Evolutionary conservation across 2,113 vertebrate genomes (phyloP), one percentile per base, ranked within the genome.

Genomic region (Laticauda colubrina): DNA sequence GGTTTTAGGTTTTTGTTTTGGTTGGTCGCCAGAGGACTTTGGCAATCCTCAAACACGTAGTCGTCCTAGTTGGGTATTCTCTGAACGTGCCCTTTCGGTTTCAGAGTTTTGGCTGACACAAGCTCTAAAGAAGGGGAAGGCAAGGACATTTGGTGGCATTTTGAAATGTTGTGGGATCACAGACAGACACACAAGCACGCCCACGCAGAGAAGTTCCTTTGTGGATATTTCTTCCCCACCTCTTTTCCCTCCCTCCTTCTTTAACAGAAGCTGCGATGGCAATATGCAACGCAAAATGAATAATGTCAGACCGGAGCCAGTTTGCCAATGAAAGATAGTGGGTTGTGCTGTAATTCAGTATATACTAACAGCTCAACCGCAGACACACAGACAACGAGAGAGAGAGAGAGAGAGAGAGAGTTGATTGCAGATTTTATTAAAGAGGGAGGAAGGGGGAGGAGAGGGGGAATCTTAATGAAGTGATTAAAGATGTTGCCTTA

Each of bases 291-390:
- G 94, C 23, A 53, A 90, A 88, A 93, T 88, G 94, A 95, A 94
- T 91, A 87, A 90, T 93, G 95, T 94, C 95, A 92, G 92, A 93
- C 91, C 89, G 91, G 87, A 61, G 95, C 94, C 94, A n/a, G 94
- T 85, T 94, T 93, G 96, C 95, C 96, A 69, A 85, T 93, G 95
- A 93, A 93, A 89, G 91, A 92, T 89, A 90, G 95, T 92, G 85
- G 93, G 92, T 94, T 89, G 59, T 20, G 94, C 95, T 85, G 91
- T 87, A 93, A 96, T 91, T 94, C 95, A 89, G 55, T 75, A 75
- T 94, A 95, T 90, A 51, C 89, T 48, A 94, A 94, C 96, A 1
- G 45, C 88, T 29, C 55, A 0, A 0, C 53, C 92, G 91, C 96
- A 56, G 94, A 1, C 43, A 61, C 89, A 43, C 86, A 20, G 90